A percentile compares a stretch with the other conserved stretches of the same genome.
These are phyloP conservation scores for Zosterops lateralis DNA, from an alignment of 2,113 vertebrate species.

Conservation along the genomic window DNA sequence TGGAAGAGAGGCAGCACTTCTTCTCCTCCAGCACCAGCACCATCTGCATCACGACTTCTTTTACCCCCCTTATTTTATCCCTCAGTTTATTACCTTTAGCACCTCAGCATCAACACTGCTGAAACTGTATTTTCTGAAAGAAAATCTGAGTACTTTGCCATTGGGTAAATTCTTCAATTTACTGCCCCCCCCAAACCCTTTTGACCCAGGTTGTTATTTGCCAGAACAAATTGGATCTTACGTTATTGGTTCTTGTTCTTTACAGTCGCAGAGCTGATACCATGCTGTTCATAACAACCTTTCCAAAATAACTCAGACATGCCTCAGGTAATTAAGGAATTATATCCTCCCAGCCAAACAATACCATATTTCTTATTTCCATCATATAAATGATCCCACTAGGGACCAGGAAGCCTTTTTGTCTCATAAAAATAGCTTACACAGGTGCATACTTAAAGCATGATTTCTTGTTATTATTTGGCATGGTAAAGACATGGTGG, in stretches of 20 bases:
- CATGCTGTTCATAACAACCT: conserved; percentile 4
- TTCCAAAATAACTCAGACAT: conserved; percentile 38
- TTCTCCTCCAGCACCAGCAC: neutral
- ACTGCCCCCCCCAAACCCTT: neutral
- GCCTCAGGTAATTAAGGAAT: conserved; percentile 53
- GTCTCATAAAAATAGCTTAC: conserved; percentile 52
- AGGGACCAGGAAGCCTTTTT: conserved; percentile 28
- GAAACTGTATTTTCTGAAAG: neutral
- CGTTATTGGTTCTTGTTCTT: conserved; percentile 25
- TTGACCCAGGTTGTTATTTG: conserved; percentile 1
- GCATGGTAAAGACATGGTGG: neutral
- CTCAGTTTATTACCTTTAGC: neutral
- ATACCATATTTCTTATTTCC: conserved; percentile 53
- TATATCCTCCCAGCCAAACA: conserved; percentile 3
- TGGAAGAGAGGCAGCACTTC: neutral
- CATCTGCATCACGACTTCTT: neutral
- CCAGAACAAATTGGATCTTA: conserved; percentile 31
- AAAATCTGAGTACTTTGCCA: neutral
- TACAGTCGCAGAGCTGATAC: neutral
- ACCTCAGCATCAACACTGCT: neutral
- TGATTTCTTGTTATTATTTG: conserved; percentile 48
- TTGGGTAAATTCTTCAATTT: conserved; percentile 9
- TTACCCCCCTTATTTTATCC: neutral
- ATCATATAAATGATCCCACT: conserved; percentile 30
- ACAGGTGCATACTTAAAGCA: conserved; percentile 42